Evolutionary conservation across 2,888 invertebrate species (phyloP).

Genomic region (Melanchra persicariae): DNA sequence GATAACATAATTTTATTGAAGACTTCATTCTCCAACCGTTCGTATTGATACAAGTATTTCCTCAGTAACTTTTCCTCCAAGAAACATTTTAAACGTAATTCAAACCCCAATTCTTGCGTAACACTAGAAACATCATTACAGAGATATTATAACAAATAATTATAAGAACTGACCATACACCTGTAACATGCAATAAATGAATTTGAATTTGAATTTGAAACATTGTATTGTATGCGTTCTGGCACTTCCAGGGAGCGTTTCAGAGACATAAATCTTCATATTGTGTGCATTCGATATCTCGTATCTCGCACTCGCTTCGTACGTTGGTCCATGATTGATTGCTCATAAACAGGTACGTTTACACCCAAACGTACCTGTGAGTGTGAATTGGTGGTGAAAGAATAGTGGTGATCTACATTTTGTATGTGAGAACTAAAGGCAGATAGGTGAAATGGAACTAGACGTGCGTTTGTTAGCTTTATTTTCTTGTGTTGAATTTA

Average conservation of each 20-base stretch:
- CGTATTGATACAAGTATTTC: not conserved
- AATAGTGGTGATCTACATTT: not conserved
- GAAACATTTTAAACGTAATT: conserved; percentile 7
- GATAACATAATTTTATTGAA: not conserved
- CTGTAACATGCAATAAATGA: too few relatives aligned
- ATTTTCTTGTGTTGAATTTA: too few relatives aligned
- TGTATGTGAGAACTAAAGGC: not conserved
- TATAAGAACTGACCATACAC: too few relatives aligned
- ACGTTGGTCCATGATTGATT: conserved; percentile 56
- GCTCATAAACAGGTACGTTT: conserved; percentile 46
- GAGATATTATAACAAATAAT: too few relatives aligned
- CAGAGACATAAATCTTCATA: conserved; percentile 56
- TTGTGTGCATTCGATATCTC: conserved; percentile 59
- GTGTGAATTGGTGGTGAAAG: too few relatives aligned
- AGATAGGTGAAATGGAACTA: not conserved
- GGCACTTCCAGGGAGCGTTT: conserved; percentile 31
- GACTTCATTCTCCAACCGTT: not conserved
- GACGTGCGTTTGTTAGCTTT: not conserved
- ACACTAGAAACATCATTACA: conserved; percentile 31
- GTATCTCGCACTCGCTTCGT: conserved; percentile 37
- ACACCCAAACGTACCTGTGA: too few relatives aligned
- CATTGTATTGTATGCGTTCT: conserved; percentile 49
- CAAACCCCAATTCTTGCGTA: conserved; percentile 8
- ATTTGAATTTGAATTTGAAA: too few relatives aligned
- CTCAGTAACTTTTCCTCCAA: not conserved